Percentiles rank a stretch among this genome's conserved stretches.
phyloP scores from a whole-genome alignment of 1,140 invertebrate genomes.

The Mya arenaria region DNA sequence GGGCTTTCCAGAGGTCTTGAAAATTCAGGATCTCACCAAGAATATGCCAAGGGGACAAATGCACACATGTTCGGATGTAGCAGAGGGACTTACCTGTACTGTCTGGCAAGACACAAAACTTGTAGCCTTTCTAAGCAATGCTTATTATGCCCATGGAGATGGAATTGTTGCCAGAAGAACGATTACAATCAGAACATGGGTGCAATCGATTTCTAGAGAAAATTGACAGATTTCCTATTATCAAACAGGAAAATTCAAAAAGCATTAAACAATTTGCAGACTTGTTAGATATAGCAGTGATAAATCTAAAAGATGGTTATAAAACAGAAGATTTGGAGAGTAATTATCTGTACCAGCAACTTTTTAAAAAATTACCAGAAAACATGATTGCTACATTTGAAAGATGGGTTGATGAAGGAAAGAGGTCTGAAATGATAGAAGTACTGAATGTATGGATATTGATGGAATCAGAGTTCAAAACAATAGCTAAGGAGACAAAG shows the following conservation, averaged over 20 bases:
- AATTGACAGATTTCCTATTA: background rate
- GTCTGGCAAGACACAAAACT: conserved; percentile 17
- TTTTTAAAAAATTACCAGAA: conserved; percentile 8
- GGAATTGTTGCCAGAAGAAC: background rate
- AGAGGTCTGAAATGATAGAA: background rate
- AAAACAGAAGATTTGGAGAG: background rate
- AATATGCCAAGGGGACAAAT: conserved; percentile 2
- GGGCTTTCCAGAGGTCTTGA: conserved; percentile 18
- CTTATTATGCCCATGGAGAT: background rate
- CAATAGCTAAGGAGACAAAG: conserved; percentile 6
- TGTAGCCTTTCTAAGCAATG: conserved; percentile 17
- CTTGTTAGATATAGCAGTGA: conserved; percentile 12
- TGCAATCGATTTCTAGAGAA: background rate
- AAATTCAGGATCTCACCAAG: background rate
- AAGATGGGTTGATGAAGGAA: conserved; percentile 6
- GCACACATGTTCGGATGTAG: conserved; percentile 10
- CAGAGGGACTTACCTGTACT: conserved; percentile 9
- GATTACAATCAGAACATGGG: too few species aligned
- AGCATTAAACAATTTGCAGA: conserved; percentile 22
- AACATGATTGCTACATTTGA: background rate
- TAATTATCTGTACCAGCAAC: background rate
- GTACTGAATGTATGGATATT: conserved; percentile 4
- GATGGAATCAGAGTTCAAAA: background rate
- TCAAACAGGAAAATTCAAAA: conserved; percentile 10
- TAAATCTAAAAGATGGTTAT: conserved; percentile 16